Base-by-base conservation (phyloP, 2,113 vertebrate species). In the Boulengerochromis microlepis region DNA sequence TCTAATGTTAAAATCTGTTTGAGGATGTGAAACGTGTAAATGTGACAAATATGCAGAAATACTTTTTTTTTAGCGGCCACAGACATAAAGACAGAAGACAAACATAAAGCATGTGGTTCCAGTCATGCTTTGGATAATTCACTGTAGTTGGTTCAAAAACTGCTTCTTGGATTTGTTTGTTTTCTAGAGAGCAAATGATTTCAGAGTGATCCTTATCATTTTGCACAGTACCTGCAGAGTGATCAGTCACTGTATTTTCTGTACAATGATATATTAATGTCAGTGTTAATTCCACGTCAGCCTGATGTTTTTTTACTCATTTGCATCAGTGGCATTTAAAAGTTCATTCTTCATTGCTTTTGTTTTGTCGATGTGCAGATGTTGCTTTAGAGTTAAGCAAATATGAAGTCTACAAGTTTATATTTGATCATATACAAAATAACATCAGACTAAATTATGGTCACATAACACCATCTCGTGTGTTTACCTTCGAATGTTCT, bases 401-500 rank as follows among this genome's bases (percentile, higher is more conserved):
- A 38, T 71, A 15, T 40, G 66, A 42, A 3, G 64, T 24, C 35
- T 42, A 40, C 35, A 24, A 40, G 66, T 71, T 42, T 42, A 42
- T 3, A 71, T 71, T 45, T 71, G 13, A 71, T 76, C 2, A 47
- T 76, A 74, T 1, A 26, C 1, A 26, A 29, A 76, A 76, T 47
- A 3, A 4, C 42, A 47, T 74, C 66, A 16, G 71, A 76, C 13
- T 76, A 29, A 19, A 31, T 0, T 11, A 50, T 76, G 24, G 24
- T 22, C 24, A 50, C 10, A 29, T 0, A 47, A 0, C 71, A 50
- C 71, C 24, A 76, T 5, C 61, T 33, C 6, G 7, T 52, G n/a
- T 52, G 18, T 81, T 80, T 96, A 99, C 99, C 99, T 98, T 99
- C 98, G 4, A 99, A 99, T 0, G 98, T 99, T 93, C 97, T 96